These are phyloP conservation scores for Lasiurus borealis DNA, from an alignment of 2,113 vertebrate species.

Conservation along the genomic window DNA sequence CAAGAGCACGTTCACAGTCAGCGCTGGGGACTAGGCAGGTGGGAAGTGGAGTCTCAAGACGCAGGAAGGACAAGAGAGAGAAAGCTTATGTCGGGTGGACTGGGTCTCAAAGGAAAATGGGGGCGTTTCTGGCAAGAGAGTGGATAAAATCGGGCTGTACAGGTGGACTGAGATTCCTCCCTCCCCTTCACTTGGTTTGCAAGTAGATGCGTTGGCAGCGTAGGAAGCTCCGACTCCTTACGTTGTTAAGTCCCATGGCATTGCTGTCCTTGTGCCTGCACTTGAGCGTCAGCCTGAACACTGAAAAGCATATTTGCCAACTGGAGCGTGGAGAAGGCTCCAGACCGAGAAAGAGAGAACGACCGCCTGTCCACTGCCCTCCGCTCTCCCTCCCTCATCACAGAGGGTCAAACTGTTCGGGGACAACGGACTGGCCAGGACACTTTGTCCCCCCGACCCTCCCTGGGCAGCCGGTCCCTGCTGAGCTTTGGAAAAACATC, in stretches of 20 bases:
- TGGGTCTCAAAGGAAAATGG: background rate
- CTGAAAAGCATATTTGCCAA: slow-evolving; percentile 73
- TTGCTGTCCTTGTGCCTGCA: slow-evolving; percentile 34
- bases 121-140: background rate
- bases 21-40: background rate
- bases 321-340: slow-evolving; percentile 67
- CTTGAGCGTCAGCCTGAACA: slow-evolving; percentile 56
- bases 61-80: background rate
- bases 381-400: background rate
- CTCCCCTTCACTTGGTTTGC: background rate
- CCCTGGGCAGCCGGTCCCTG: background rate
- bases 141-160: background rate
- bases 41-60: background rate
- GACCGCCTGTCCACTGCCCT: background rate
- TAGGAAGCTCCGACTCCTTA: slow-evolving; percentile 34
- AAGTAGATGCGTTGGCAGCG: background rate
- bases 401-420: background rate
- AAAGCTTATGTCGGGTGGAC: background rate
- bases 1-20: too few relatives aligned
- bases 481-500: background rate
- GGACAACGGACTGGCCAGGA: background rate
- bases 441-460: background rate
- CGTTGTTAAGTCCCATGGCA: slow-evolving; percentile 57
- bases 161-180: background rate
- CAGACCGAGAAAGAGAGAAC: background rate